Percentiles rank a stretch among this genome's conserved stretches.
Conservation (phyloP, 2,888 invertebrate genomes). For the Apodemia mormo region DNA sequence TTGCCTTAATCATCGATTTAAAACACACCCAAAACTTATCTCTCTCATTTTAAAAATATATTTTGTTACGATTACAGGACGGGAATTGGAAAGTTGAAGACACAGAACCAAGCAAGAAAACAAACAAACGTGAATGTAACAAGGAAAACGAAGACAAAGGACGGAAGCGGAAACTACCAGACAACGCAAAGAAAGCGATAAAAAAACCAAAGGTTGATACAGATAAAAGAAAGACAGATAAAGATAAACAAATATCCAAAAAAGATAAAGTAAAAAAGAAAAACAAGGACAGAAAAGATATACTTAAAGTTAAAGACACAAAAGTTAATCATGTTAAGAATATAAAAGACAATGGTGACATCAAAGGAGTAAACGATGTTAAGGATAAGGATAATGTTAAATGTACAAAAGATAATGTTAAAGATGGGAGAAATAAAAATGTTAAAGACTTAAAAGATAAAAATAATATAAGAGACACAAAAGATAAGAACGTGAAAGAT, state of each 20-base stretch:
- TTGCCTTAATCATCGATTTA: no score
- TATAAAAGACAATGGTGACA: slow-evolving; percentile 28
- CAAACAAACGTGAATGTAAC: slow-evolving; percentile 45
- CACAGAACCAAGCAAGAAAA: slow-evolving; percentile 38
- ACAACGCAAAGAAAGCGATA: slow-evolving; percentile 31
- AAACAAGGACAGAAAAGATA: slow-evolving; percentile 19
- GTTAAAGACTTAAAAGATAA: slow-evolving; percentile 22
- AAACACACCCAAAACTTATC: no score
- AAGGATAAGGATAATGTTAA: slow-evolving; percentile 10
- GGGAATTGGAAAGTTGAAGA: slow-evolving; percentile 60
- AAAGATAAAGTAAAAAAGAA: slow-evolving; percentile 28
- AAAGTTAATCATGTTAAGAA: slow-evolving; percentile 28
- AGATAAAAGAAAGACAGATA: neutral
- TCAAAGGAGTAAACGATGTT: slow-evolving; percentile 25
- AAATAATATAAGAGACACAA: slow-evolving; percentile 31
- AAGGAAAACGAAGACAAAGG: slow-evolving; percentile 53
- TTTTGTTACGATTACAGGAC: slow-evolving; percentile 45
- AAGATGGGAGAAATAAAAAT: slow-evolving; percentile 20
- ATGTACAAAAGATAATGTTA: slow-evolving; percentile 21
- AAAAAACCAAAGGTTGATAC: slow-evolving; percentile 33
- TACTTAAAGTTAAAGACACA: slow-evolving; percentile 28
- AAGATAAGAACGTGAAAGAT: neutral
- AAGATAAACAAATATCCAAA: slow-evolving; percentile 31
- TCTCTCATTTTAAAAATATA: no score
- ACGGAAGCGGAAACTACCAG: slow-evolving; percentile 39